Evolutionary conservation across 2,888 invertebrate genomes (phyloP).

Genomic region (Pristionchus maxplancki): DNA sequence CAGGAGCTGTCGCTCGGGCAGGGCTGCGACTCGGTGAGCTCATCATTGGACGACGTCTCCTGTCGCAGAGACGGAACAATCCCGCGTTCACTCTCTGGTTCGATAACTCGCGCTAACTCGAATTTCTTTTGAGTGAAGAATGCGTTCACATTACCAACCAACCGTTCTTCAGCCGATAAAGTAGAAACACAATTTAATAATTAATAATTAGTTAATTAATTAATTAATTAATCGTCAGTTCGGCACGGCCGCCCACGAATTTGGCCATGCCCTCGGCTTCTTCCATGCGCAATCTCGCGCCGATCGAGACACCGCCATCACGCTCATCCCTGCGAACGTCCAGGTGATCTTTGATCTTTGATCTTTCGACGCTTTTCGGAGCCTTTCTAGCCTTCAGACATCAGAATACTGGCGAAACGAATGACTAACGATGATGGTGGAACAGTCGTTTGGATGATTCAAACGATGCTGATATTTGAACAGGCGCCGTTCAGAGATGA

Average conservation of each 20-base stretch:
- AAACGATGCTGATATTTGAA: too few species aligned
- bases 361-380: background rate
- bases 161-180: too few species aligned
- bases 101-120: too few species aligned
- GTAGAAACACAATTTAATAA: too few species aligned
- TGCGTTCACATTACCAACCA: too few species aligned
- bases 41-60: too few species aligned
- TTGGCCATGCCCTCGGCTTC: conserved; percentile 74
- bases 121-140: too few species aligned
- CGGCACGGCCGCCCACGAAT: conserved; percentile 74
- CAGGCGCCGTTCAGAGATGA: background rate
- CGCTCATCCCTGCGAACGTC: conserved; percentile 59
- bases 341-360: background rate
- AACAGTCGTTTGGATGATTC: background rate
- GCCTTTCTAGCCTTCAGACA: background rate
- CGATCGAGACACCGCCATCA: conserved; percentile 67
- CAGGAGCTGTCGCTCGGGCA: conserved; percentile 74
- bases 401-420: background rate
- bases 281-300: conserved; percentile 73
- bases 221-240: conserved; percentile 65
- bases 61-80: too few species aligned
- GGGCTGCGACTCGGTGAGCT: conserved; percentile 70
- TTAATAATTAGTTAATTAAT: background rate
- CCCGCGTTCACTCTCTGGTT: too few species aligned
- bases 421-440: background rate